Conservation (phyloP, 1,140 invertebrate species). For the Heterodera carotae region DNA sequence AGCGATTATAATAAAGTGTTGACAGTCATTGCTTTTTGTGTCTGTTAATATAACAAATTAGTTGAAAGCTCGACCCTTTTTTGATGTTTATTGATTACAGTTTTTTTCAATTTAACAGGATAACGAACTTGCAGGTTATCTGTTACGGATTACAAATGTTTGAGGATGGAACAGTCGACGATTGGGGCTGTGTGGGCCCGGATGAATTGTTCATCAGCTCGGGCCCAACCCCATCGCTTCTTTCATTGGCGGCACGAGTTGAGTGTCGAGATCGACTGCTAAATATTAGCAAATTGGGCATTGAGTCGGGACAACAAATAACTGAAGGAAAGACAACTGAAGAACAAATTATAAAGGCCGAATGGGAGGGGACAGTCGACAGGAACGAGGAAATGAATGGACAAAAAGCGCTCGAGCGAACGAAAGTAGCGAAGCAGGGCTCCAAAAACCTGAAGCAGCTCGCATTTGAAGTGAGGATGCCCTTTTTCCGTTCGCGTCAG, state of each 20-base stretch:
- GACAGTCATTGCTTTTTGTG: too few species aligned
- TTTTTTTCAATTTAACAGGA: too few species aligned
- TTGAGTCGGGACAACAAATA: not conserved
- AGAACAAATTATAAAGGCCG: not conserved
- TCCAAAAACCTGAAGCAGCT: not conserved
- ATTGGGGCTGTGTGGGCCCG: constrained; percentile 29
- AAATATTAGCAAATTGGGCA: not conserved
- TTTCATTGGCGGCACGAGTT: constrained; percentile 6
- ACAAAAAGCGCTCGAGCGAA: not conserved
- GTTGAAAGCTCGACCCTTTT: too few species aligned
- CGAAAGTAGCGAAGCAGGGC: not conserved
- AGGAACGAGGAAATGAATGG: not conserved
- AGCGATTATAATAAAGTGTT: too few species aligned
- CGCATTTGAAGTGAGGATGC: not conserved
- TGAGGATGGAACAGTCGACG: constrained; percentile 5
- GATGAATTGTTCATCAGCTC: constrained; percentile 25
- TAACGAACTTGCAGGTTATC: too few species aligned
- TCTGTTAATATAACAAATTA: too few species aligned
- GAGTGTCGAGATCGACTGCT: not conserved
- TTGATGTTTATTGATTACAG: too few species aligned
- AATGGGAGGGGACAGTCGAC: not conserved
- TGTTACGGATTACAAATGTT: not conserved
- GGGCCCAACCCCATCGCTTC: constrained; percentile 16
- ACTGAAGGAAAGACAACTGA: not conserved
- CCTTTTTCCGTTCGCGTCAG: not conserved